Evolutionary conservation across 2,888 invertebrate species (phyloP), one percentile per base, ranked within the genome.

Genomic region (Nebria brevicollis): DNA sequence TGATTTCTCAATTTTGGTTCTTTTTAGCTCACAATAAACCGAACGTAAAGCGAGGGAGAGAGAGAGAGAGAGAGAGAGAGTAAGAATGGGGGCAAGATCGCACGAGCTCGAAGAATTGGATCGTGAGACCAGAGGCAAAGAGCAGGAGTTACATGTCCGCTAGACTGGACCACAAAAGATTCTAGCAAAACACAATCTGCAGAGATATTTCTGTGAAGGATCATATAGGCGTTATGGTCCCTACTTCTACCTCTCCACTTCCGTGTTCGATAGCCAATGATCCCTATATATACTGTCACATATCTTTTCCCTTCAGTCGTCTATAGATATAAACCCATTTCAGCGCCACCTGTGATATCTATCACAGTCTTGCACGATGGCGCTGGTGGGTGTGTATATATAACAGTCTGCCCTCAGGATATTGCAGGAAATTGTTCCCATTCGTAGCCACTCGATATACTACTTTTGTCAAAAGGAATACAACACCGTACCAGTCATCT

Each of bases 371-470:
- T 34, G 26, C 11, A 70, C 13, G 34, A 15, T 68, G 20, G 15
- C 15, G 13, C 70, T 54, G 54, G 54, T 54, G 54, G 54, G 2
- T 54, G 54, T 54, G 54, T 54, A 70, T 34, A 70, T 20, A 70
- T 66, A 25, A 20, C 20, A 20, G 41, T 42, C n/a, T 79, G 75
- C 66, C 79, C 79, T 75, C 79, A 79, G 80, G 80, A 80, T 80
- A 80, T 80, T 72, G 80, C 80, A 80, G 80, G 75, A 80, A 80
- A 80, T 80, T 80, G 80, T 75, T 75, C 75, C 75, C 74, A 65
- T 74, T 79, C 79, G 68, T 73, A 73, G 74, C 64, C 74, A 66
- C 43, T 43, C 34, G 20, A 25, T 34, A 20, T 11, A 54, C 26
- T 25, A 65, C 75, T 79, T 80, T 80, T 75, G 75, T 75, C 79